phyloP scores from a whole-genome alignment of 1,140 invertebrate species.

The Brachionus koreanus region DNA sequence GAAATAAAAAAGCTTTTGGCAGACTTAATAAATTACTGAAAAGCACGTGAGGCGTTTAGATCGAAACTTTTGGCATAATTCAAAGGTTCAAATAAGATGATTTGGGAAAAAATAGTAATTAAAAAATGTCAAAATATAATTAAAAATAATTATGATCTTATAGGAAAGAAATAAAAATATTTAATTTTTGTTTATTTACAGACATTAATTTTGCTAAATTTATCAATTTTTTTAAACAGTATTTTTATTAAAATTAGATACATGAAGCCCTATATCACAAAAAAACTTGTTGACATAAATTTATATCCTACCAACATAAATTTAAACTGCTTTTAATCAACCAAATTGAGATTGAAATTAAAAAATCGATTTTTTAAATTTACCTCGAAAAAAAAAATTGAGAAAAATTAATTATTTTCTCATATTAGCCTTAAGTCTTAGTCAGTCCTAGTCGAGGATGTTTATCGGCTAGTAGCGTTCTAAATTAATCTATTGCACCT shows the following conservation, averaged over 20 bases:
- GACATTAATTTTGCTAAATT: background rate
- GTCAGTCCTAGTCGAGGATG: background rate
- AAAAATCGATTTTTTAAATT: constrained; percentile 9
- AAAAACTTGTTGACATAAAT: background rate
- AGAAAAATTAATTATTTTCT: background rate
- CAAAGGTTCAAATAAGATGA: background rate
- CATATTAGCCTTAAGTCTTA: background rate
- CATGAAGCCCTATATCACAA: background rate
- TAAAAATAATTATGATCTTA: background rate
- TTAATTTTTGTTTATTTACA: background rate
- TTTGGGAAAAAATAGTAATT: background rate
- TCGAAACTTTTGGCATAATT: background rate
- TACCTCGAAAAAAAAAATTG: background rate
- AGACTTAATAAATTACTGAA: background rate
- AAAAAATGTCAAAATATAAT: background rate
- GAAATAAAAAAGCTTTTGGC: background rate
- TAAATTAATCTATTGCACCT: background rate
- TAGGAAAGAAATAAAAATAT: background rate
- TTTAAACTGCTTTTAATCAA: background rate
- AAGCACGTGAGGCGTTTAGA: background rate
- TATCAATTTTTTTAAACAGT: background rate
- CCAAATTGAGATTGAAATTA: background rate
- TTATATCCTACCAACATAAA: background rate
- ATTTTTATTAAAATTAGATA: background rate
- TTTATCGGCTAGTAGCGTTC: background rate